Evolutionary conservation across 2,888 invertebrate genomes (phyloP), one percentile per base, ranked within the genome.

Genomic region (Myopa tessellatipennis): DNA sequence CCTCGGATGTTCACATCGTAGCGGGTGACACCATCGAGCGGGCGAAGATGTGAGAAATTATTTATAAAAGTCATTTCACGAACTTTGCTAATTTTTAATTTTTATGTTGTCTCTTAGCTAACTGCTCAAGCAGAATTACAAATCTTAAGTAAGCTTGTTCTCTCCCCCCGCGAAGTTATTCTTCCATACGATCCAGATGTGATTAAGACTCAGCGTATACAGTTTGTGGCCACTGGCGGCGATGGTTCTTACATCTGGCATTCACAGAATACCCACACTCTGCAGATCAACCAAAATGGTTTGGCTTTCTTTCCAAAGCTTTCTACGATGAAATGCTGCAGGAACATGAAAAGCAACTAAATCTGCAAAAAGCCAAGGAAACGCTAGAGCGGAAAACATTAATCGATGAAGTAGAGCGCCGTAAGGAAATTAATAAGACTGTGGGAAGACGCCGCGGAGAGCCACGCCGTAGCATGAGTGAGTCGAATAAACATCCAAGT

Each of bases 261-360:
- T 83, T 92, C 93, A 81, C 88, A 91, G 83, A 91, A 93, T 87
- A 85, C 92, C 79, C 87, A 92, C 55, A 86, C 94, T 81, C 90
- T 94, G 38, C 85, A 86, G 72, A 87, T 90, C 40, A 86, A 86
- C 70, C 85, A 85, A 55, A 87, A 85, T 38, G 90, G 90, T 2
- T 72, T 88, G 76, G 89, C 87, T n/a, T n/a, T n/a, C n/a, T n/a
- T n/a, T n/a, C n/a, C n/a, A n/a, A n/a, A n/a, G n/a, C 97, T 10
- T 96, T 95, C 88, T 96, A 97, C 84, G 97, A 98, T 80, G 95
- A 97, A 90, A 98, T 98, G 97, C 88, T 96, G 14, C 91, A 92
- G 72, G 92, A 94, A 74, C 92, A 93, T 80, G 92, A 92, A 82
- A 92, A 93, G 85, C 91, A 92, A 81, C 88, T 91, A 67, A 91